phyloP scores from a whole-genome alignment of 1,140 invertebrate genomes.

The Thalassaphorura encarpata region DNA sequence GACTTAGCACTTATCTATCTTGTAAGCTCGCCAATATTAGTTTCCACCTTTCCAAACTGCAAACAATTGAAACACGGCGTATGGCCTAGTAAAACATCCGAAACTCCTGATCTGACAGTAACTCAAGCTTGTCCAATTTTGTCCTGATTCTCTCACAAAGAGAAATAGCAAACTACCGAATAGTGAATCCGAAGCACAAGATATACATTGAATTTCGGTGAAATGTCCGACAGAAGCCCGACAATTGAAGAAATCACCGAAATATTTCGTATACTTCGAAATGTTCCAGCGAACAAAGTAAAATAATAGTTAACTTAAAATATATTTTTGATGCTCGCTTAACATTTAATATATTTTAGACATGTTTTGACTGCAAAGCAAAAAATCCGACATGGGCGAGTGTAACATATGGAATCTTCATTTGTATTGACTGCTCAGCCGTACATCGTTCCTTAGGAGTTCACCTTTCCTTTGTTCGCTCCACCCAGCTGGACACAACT shows the following conservation, averaged over 20 bases:
- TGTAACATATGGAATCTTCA: conserved; percentile 98
- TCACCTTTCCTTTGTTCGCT: conserved; percentile 92
- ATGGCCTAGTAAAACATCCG: no score
- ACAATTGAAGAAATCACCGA: conserved; percentile 65
- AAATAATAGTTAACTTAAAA: no score
- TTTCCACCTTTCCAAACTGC: no score
- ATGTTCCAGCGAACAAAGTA: conserved; percentile 82
- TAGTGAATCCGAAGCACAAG: no score
- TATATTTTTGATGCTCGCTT: conserved; percentile 9
- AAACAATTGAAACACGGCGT: no score
- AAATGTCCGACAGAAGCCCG: background rate
- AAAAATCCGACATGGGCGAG: conserved; percentile 99
- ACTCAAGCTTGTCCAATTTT: no score
- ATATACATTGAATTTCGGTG: no score
- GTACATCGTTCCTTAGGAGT: conserved; percentile 94
- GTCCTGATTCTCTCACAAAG: no score
- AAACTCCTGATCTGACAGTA: no score
- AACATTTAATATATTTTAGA: conserved; percentile 44
- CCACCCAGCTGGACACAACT: conserved; percentile 95
- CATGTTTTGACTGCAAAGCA: conserved; percentile 96
- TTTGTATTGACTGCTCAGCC: conserved; percentile 98
- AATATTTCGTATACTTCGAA: conserved; percentile 76
- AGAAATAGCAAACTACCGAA: no score
- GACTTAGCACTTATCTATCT: no score
- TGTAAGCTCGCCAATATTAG: no score